A percentile compares a stretch with the other conserved stretches of the same genome.
Conservation (phyloP, 1,140 invertebrate species). For the Apis florea region DNA sequence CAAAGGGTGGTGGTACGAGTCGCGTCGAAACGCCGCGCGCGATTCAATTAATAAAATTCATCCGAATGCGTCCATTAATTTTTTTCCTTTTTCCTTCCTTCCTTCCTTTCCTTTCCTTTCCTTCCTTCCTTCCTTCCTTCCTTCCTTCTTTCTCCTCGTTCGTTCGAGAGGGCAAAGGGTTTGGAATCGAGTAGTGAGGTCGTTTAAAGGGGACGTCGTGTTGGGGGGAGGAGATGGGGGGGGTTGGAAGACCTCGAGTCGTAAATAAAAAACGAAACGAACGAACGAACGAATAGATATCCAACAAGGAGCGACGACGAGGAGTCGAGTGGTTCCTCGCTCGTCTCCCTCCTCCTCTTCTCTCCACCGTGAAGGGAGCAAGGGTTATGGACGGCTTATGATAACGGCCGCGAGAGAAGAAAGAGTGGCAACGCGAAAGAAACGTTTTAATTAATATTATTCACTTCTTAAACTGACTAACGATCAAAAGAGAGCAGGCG, state of each 20-base stretch:
- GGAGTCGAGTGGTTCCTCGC: constrained; percentile 70
- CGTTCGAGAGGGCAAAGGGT: constrained; percentile 62
- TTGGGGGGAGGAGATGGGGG: constrained; percentile 30
- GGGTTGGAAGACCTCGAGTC: constrained; percentile 73
- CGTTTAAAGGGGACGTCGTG: constrained; percentile 73
- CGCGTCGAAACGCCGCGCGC: constrained; percentile 61
- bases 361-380: constrained; percentile 15
- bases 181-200: constrained; percentile 64
- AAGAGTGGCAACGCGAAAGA: constrained; percentile 70
- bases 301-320: constrained; percentile 73
- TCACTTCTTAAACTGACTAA: constrained; percentile 76
- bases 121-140: too few species aligned
- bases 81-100: constrained; percentile 51
- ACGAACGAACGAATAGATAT: constrained; percentile 80
- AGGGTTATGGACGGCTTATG: too few species aligned
- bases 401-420: constrained; percentile 47
- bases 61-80: constrained; percentile 77
- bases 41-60: constrained; percentile 79
- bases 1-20: constrained; percentile 56
- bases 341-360: constrained; percentile 10
- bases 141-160: too few species aligned
- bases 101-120: too few species aligned
- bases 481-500: constrained; percentile 72
- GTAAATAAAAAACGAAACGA: constrained; percentile 77
- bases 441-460: constrained; percentile 80